These are phyloP conservation scores for Motacilla alba DNA, from an alignment of 2,113 vertebrate species.

Conservation along the genomic window DNA sequence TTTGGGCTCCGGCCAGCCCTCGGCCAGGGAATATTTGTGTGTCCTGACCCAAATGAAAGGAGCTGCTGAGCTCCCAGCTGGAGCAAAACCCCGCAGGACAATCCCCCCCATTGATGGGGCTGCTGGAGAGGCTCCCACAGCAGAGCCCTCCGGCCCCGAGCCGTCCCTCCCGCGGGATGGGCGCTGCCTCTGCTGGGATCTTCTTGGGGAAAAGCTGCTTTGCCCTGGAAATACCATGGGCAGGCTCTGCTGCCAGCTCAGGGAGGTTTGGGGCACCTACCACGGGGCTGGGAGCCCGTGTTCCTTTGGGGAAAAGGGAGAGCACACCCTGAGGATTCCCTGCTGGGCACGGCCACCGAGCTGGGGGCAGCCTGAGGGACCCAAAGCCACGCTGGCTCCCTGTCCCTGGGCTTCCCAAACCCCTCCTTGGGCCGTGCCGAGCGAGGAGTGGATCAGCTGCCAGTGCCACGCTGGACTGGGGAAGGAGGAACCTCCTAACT, in stretches of 20 bases:
- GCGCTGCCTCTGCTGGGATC: neutral
- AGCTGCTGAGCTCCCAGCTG: neutral
- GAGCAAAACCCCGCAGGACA: neutral
- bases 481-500: neutral
- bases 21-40: slow-evolving; percentile 10
- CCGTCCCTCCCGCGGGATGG: neutral
- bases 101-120: neutral
- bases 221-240: neutral
- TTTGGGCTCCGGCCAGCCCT: neutral
- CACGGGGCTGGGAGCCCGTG: neutral
- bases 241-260: neutral
- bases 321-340: neutral
- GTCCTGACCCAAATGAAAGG: neutral
- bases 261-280: neutral
- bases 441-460: neutral
- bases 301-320: neutral
- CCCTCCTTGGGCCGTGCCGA: neutral
- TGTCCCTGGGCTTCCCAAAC: rapidly evolving
- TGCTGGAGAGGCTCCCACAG: neutral
- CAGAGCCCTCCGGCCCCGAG: neutral
- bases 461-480: neutral
- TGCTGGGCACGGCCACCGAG: neutral
- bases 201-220: neutral
- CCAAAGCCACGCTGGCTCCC: rapidly evolving
- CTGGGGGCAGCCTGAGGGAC: neutral